A percentile compares a stretch with the other conserved stretches of the same genome.
These are phyloP conservation scores for Gari tellinella DNA, from an alignment of 2,888 invertebrate species.

Conservation along the genomic window DNA sequence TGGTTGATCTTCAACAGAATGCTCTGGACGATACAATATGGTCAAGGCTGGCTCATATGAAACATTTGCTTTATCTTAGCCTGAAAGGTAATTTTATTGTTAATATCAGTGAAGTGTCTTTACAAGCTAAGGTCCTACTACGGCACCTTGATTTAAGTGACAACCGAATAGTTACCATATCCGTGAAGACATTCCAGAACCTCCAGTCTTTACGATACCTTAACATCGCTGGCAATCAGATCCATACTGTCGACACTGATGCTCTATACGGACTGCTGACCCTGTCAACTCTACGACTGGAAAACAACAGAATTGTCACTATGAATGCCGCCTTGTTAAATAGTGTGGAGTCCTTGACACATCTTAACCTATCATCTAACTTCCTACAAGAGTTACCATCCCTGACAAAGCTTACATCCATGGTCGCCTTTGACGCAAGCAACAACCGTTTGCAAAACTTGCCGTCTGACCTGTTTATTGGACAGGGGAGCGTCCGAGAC, in stretches of 20 bases:
- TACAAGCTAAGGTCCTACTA: constrained; percentile 27
- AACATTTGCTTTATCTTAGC: constrained; percentile 35
- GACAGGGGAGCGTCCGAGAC: constrained; percentile 45
- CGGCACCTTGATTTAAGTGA: constrained; percentile 38
- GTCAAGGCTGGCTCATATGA: constrained; percentile 21
- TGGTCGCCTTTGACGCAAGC: constrained; percentile 56
- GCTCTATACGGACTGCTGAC: constrained; percentile 50
- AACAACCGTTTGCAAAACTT: constrained; percentile 55
- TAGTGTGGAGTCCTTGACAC: constrained; percentile 21
- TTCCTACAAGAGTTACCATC: constrained; percentile 40
- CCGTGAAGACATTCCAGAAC: constrained; percentile 47
- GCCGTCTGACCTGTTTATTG: constrained; percentile 46
- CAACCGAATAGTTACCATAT: constrained; percentile 41
- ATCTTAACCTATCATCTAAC: constrained; percentile 50
- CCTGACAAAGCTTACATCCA: constrained; percentile 25
- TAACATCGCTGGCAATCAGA: constrained; percentile 54
- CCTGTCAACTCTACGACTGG: constrained; percentile 46
- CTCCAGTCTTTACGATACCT: constrained; percentile 47
- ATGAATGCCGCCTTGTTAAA: constrained; percentile 26
- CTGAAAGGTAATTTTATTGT: constrained; percentile 38
- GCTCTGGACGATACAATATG: constrained; percentile 37
- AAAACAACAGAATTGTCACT: constrained; percentile 54
- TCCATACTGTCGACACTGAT: constrained; percentile 39
- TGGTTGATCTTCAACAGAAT: constrained; percentile 36
- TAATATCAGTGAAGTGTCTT: constrained; percentile 27